A percentile compares a stretch with the other conserved stretches of the same genome.
phyloP scores from a whole-genome alignment of 2,113 vertebrate genomes.

The Otocyon megalotis region DNA sequence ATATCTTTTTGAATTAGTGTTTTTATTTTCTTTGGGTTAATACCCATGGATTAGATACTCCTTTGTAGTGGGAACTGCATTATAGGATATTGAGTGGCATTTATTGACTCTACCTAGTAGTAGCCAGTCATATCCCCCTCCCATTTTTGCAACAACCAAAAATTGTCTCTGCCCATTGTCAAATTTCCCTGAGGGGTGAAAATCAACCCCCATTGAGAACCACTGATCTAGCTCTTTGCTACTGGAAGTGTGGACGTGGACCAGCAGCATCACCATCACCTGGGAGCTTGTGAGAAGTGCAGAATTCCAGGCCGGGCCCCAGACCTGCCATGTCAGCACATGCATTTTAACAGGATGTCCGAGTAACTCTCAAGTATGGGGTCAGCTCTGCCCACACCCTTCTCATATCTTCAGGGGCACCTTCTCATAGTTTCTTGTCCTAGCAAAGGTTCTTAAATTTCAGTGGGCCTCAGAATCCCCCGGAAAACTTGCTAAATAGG shows the following conservation, averaged over 20 bases:
- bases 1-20: not conserved
- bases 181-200: not conserved
- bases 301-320: not conserved
- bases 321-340: not conserved
- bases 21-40: not conserved
- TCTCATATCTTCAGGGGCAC: not conserved
- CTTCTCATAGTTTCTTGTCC: not conserved
- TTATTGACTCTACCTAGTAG: not conserved
- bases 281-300: not conserved
- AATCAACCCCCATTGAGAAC: not conserved
- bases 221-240: slow-evolving; percentile 9
- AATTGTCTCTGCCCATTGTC: slow-evolving; percentile 4
- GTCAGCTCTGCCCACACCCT: not conserved
- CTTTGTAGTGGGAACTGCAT: not conserved
- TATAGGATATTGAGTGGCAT: not conserved
- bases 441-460: not conserved
- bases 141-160: slow-evolving; percentile 8
- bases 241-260: not conserved
- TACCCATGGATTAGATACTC: not conserved
- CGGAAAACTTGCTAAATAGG: not conserved
- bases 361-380: not conserved
- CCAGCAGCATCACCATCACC: not conserved
- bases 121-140: not conserved
- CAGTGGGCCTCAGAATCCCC: not conserved
- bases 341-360: not conserved